Base-by-base conservation (phyloP, 2,113 vertebrate genomes). In the Strix aluco region DNA sequence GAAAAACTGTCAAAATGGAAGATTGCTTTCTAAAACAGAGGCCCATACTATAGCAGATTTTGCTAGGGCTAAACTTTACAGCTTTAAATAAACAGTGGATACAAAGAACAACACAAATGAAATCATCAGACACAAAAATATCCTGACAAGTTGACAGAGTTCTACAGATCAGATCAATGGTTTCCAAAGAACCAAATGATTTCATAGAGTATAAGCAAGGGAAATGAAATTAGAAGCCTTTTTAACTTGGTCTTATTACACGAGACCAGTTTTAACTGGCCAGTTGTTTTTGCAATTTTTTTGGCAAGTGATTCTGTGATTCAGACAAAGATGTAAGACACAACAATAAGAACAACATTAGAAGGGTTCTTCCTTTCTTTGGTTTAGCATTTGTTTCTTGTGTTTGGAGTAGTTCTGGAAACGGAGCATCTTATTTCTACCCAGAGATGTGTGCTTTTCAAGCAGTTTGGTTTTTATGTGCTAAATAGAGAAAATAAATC, bases 41-140 rank as follows among this genome's bases (percentile, higher is more conserved):
- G 21, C 25, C 23, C 30, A 59, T 0, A 0, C 30, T 67, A 73
- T 2, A 72, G 66, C n/a, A 81, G 29, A 52, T 94, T 90, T 96
- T 87, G 23, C 67, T 63, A 85, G 13, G 20, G 54, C 27, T 81
- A 62, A 92, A 88, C 15, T 74, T 86, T 12, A 84, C 38, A 96
- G 51, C 27, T 78, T 88, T 23, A 71, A 86, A 92, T n/a, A 70
- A 92, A 72, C 34, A 71, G 26, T 72, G 81, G 42, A 73, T 80
- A 94, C 79, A 93, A 81, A 92, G 51, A 86, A 94, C 67, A 94
- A 23, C 73, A 95, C 81, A 75, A 87, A 96, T 81, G 42, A 96
- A 92, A 87, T 49, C 36, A 51, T 34, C 30, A 77, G 77, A 96
- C 94, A 93, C 49, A 89, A 75, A 88, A 86, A 75, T 49, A 72